Percentiles rank a stretch among this genome's conserved stretches.
Conservation (phyloP, 2,888 invertebrate species). For the Carabus problematicus region DNA sequence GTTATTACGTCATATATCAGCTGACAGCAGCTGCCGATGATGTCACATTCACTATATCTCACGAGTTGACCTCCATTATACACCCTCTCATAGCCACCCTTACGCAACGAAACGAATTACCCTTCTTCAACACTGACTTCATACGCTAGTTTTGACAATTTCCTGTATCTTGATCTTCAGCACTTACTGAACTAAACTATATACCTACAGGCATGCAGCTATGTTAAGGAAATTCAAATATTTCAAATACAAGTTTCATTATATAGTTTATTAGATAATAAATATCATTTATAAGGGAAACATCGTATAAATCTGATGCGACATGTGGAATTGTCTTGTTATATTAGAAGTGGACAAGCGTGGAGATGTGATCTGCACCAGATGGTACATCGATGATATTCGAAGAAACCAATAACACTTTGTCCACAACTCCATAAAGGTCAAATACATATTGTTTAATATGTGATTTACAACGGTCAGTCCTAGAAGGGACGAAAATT, state of each 20-base stretch:
- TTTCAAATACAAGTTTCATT: no score
- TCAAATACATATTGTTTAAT: constrained; percentile 56
- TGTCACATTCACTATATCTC: constrained; percentile 50
- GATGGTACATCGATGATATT: constrained; percentile 34
- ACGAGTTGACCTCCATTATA: constrained; percentile 50
- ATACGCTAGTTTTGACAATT: no score
- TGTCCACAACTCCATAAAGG: constrained; percentile 56
- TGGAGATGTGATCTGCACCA: constrained; percentile 14
- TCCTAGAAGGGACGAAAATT: no score
- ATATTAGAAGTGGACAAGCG: neutral
- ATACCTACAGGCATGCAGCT: no score
- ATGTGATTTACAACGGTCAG: constrained; percentile 36
- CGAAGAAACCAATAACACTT: constrained; percentile 52
- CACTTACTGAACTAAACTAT: no score
- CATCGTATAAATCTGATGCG: neutral
- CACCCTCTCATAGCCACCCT: constrained; percentile 8
- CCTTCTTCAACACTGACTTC: no score
- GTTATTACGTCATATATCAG: constrained; percentile 62
- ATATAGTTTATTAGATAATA: no score
- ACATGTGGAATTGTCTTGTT: constrained; percentile 1
- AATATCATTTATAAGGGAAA: no score
- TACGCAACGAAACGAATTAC: neutral
- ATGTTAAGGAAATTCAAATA: no score
- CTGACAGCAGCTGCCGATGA: constrained; percentile 60
- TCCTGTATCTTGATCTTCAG: no score